Evolutionary conservation across 2,113 vertebrate genomes (phyloP).

Genomic region (Elephas maximus): DNA sequence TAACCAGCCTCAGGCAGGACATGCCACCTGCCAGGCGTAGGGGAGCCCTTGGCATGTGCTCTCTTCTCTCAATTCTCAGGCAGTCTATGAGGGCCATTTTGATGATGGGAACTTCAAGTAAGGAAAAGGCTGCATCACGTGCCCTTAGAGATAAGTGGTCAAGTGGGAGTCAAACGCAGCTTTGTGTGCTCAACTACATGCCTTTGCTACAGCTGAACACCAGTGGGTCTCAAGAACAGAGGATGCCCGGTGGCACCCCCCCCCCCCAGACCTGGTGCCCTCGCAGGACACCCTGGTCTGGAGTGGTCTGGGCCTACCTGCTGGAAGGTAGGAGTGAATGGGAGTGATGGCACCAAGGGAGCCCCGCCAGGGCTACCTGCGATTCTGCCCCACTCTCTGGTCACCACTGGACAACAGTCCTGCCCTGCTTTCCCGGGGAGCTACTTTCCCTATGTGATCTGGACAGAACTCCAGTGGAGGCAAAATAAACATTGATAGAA

Average conservation of each 20-base stretch:
- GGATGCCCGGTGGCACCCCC: background rate
- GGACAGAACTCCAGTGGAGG: background rate
- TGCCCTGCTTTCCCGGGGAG: rapidly evolving
- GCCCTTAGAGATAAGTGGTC: background rate
- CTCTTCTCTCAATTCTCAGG: background rate
- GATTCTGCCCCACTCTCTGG: background rate
- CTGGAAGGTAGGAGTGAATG: background rate
- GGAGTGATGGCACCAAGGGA: background rate
- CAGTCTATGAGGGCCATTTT: background rate
- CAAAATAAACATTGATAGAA: too few species aligned
- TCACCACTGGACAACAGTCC: background rate
- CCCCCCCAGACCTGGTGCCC: too few species aligned
- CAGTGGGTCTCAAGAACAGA: background rate
- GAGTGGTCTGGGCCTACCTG: rapidly evolving
- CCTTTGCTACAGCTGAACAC: background rate
- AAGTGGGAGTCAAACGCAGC: background rate
- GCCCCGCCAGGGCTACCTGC: background rate
- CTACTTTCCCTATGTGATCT: rapidly evolving
- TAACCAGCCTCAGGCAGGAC: background rate
- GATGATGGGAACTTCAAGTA: background rate
- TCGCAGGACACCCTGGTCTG: background rate
- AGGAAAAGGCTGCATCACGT: rapidly evolving
- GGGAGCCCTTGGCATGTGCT: background rate
- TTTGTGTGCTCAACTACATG: background rate
- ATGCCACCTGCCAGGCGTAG: background rate